Percentiles rank a stretch among this genome's conserved stretches.
These are phyloP conservation scores for Glaucopsyche alexis DNA, from an alignment of 2,888 invertebrate genomes.

Conservation along the genomic window DNA sequence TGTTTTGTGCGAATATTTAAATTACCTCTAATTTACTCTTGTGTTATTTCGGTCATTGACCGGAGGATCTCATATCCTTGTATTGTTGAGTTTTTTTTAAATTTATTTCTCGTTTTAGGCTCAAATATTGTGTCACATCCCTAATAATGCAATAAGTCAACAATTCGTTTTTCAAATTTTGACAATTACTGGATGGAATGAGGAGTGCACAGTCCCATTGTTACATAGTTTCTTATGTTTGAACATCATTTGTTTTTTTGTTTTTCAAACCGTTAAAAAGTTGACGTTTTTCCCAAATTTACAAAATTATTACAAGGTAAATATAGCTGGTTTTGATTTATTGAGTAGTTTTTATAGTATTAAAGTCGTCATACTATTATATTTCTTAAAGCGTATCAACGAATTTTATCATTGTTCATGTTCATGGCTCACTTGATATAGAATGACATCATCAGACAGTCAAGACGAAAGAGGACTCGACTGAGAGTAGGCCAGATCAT, in stretches of 20 bases:
- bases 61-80: conserved; percentile 72
- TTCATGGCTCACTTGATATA: conserved; percentile 70
- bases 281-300: conserved; percentile 79
- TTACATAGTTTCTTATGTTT: conserved; percentile 79
- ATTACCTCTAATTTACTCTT: conserved; percentile 69
- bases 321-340: conserved; percentile 49
- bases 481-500: conserved; percentile 43
- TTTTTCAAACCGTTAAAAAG: conserved; percentile 79
- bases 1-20: conserved; percentile 67
- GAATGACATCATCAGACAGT: conserved; percentile 70
- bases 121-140: conserved; percentile 64
- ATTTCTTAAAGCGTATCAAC: conserved; percentile 41
- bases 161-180: conserved; percentile 77
- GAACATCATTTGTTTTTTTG: conserved; percentile 80
- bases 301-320: conserved; percentile 79
- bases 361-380: conserved; percentile 19
- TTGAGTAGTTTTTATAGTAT: conserved; percentile 18
- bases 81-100: conserved; percentile 63
- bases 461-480: conserved; percentile 55
- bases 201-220: conserved; percentile 77
- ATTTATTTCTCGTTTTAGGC: conserved; percentile 68
- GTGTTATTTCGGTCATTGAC: conserved; percentile 81
- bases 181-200: conserved; percentile 76
- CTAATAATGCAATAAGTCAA: conserved; percentile 71
- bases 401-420: conserved; percentile 52